Evolutionary conservation across 2,888 invertebrate species (phyloP).

Genomic region (Leptinotarsa haldemani): DNA sequence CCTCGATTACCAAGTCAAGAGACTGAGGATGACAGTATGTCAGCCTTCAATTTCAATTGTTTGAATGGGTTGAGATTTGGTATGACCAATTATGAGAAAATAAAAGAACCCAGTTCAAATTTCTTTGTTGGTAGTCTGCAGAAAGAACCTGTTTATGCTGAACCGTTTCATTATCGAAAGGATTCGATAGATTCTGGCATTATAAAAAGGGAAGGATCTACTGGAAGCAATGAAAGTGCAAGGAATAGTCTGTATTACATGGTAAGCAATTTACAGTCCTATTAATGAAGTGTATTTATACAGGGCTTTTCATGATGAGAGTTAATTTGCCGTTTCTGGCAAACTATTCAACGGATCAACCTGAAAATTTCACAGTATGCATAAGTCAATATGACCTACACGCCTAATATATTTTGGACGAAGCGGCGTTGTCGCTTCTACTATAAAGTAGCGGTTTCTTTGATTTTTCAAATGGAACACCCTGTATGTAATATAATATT

Average conservation of each 20-base stretch:
- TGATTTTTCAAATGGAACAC: no score
- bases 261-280: conserved; percentile 59
- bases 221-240: conserved; percentile 48
- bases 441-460: no score
- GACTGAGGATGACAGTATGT: conserved; percentile 29
- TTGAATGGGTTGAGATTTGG: conserved; percentile 62
- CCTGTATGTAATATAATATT: no score
- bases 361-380: no score
- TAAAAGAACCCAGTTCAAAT: conserved; percentile 58
- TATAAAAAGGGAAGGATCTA: conserved; percentile 43
- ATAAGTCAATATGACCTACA: no score
- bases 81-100: conserved; percentile 58
- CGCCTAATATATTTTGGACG: no score
- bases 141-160: conserved; percentile 74
- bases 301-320: no score
- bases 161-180: conserved; percentile 66
- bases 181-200: conserved; percentile 38
- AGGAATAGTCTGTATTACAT: conserved; percentile 66
- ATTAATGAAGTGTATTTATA: background rate
- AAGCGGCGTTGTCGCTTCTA: no score
- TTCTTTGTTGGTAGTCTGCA: conserved; percentile 60
- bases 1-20: conserved; percentile 46
- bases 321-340: no score
- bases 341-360: no score
- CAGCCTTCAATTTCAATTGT: conserved; percentile 61